These are phyloP conservation scores for Exaiptasia diaphana DNA, from an alignment of 64 coral and sea anemone species.

Conservation along the genomic window DNA sequence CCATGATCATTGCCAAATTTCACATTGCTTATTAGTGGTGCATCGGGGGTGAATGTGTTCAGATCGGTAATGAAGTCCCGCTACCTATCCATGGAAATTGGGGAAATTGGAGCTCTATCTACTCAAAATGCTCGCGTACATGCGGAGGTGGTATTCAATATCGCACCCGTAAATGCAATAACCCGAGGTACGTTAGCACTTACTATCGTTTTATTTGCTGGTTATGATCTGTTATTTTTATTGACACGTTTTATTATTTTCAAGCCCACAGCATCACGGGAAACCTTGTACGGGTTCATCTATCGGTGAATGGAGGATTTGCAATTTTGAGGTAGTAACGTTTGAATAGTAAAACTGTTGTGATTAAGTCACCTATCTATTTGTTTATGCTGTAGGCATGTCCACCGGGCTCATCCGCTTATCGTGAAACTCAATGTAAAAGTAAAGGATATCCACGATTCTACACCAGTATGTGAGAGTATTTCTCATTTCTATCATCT, in stretches of 20 bases:
- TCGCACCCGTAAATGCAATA: constrained; percentile 28
- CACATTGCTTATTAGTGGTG: no score
- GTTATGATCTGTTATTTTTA: background rate
- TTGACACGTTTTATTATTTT: background rate
- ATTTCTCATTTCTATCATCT: no score
- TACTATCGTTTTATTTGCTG: background rate
- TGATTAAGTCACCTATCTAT: no score
- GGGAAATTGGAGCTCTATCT: constrained; percentile 34
- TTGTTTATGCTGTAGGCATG: no score
- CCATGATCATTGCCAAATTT: no score
- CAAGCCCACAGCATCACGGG: background rate
- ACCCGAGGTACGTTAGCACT: background rate
- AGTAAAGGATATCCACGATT: no score
- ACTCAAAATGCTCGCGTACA: constrained; percentile 31
- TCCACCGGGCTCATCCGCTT: no score
- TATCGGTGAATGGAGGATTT: background rate
- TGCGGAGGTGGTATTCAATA: constrained; percentile 44
- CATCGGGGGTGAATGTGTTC: background rate
- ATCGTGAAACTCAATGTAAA: no score
- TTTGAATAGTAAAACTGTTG: no score
- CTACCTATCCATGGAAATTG: constrained; percentile 28
- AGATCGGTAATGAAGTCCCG: constrained; percentile 29
- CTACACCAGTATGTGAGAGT: no score
- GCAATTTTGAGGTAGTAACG: background rate
- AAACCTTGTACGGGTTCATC: background rate